Conservation (phyloP, 2,797 vertebrate species). For the Chromis chromis region DNA sequence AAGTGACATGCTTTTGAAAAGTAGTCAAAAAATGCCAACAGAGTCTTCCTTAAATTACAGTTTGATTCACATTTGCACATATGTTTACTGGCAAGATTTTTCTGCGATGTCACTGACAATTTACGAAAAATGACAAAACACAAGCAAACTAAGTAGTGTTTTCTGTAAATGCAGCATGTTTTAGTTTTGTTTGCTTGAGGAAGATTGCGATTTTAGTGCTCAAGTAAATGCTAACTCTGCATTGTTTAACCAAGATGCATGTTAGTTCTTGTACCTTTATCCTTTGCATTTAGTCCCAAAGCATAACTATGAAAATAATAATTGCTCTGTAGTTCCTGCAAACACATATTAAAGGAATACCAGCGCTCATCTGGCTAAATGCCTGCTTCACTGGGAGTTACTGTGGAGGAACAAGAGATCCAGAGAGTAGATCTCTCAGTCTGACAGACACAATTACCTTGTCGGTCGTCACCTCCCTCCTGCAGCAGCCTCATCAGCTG, state of each 20-base stretch:
- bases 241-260: background rate
- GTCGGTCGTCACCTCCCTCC: constrained; percentile 57
- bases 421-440: background rate
- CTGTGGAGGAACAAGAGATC: background rate
- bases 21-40: no score
- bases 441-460: constrained; percentile 61
- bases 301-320: background rate
- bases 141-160: background rate
- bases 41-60: no score
- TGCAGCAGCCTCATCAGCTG: constrained; percentile 47
- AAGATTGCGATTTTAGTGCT: background rate
- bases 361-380: background rate
- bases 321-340: background rate
- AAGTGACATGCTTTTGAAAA: no score
- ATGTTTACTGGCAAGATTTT: no score
- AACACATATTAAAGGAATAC: background rate
- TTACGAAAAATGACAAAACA: background rate
- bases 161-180: background rate
- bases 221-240: background rate
- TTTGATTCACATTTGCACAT: no score
- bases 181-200: background rate
- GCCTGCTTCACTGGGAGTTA: background rate
- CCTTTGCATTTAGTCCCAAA: background rate
- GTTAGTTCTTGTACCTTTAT: background rate
- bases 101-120: no score